Evolutionary conservation across 2,888 invertebrate genomes (phyloP).

Genomic region (Melangyna quadrimaculata): DNA sequence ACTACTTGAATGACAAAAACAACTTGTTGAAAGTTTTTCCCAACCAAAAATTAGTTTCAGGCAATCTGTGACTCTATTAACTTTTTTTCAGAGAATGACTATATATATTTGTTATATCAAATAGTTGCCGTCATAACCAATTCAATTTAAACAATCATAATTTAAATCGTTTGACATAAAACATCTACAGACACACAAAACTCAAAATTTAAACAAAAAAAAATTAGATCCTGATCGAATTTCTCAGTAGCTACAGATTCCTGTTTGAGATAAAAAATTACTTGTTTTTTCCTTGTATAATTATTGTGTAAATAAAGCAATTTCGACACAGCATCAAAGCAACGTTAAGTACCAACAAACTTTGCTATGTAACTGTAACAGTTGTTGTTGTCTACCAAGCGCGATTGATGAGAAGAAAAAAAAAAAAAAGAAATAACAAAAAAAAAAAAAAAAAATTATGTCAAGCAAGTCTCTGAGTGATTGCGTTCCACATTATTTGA

Average conservation of each 20-base stretch:
- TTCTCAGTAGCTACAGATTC: neutral
- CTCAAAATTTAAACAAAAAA: neutral
- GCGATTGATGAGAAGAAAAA: neutral
- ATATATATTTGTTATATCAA: neutral
- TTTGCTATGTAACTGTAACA: neutral
- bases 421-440: constrained; percentile 66
- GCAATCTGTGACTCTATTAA: neutral
- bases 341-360: neutral
- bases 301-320: constrained; percentile 16
- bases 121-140: neutral
- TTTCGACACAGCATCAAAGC: neutral
- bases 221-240: neutral
- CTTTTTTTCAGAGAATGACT: neutral
- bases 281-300: neutral
- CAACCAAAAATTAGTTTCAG: neutral
- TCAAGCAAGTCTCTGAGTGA: constrained; percentile 73
- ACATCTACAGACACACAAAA: neutral
- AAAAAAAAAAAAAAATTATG: constrained; percentile 68
- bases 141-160: neutral
- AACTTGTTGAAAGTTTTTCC: neutral
- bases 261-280: constrained; percentile 1
- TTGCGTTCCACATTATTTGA: constrained; percentile 69
- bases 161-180: neutral
- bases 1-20: neutral
- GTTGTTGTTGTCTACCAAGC: neutral